These are phyloP conservation scores for Cephus sareptanus DNA, from an alignment of 2,888 invertebrate species.

Conservation along the genomic window DNA sequence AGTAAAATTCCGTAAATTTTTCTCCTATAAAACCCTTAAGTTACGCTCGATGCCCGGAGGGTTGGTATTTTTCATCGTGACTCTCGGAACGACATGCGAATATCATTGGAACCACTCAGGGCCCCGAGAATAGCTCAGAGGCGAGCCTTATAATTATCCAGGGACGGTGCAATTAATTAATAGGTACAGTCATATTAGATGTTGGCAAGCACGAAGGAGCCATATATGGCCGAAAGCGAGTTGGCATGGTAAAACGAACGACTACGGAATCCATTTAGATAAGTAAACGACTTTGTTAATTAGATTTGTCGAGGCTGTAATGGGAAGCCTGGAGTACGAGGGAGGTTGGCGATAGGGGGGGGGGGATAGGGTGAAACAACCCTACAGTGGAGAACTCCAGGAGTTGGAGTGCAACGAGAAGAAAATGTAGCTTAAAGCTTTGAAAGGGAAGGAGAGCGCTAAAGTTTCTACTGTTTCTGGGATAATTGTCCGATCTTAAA, in stretches of 20 bases:
- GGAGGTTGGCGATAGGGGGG: not conserved
- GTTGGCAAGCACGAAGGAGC: not conserved
- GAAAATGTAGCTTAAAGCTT: constrained; percentile 32
- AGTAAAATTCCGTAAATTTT: too few species aligned
- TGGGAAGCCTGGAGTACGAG: not conserved
- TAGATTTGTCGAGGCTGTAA: constrained; percentile 55
- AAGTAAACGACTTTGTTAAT: constrained; percentile 60
- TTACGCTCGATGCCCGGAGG: too few species aligned
- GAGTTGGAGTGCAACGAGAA: constrained; percentile 41
- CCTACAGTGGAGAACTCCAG: constrained; percentile 34
- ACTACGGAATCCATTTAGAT: constrained; percentile 56
- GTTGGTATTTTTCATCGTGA: too few species aligned
- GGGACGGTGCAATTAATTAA: too few species aligned
- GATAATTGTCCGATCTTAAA: constrained; percentile 39
- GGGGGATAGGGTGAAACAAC: constrained; percentile 20
- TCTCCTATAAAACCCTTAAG: too few species aligned
- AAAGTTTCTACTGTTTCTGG: constrained; percentile 33
- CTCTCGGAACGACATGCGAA: too few species aligned
- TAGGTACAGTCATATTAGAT: too few species aligned
- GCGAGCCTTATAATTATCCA: not conserved
- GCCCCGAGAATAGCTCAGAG: not conserved
- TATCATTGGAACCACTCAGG: too few species aligned
- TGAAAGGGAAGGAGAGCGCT: constrained; percentile 29
- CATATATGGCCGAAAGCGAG: not conserved
- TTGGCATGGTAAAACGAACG: constrained; percentile 37